These are phyloP conservation scores for Ranitomeya variabilis DNA, from an alignment of 2,113 vertebrate genomes.

Conservation along the genomic window DNA sequence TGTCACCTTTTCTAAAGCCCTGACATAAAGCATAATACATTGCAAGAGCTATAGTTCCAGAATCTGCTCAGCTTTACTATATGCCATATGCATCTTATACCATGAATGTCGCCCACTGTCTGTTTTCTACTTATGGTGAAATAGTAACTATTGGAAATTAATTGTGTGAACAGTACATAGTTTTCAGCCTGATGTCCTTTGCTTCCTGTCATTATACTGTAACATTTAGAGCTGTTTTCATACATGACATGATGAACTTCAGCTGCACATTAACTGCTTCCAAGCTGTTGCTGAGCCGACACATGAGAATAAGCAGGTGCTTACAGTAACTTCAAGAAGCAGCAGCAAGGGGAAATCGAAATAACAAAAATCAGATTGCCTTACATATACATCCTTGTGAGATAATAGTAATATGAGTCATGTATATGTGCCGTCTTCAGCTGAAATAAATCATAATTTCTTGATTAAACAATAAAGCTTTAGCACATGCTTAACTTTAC, in stretches of 20 bases:
- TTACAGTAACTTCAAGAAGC: conserved; percentile 11
- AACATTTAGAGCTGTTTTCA: neutral
- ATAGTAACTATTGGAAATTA: too few relatives aligned
- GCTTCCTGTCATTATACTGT: neutral
- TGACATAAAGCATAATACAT: too few relatives aligned
- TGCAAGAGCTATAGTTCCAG: too few relatives aligned
- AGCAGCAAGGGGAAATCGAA: neutral
- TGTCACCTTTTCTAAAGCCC: too few relatives aligned
- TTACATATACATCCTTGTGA: neutral
- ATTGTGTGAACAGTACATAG: neutral
- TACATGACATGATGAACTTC: conserved; percentile 1
- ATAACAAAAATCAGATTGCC: conserved; percentile 8
- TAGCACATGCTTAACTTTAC: neutral
- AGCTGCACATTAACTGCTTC: conserved; percentile 6
- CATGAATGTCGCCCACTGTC: neutral
- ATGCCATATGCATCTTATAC: neutral
- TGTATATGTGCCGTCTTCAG: neutral
- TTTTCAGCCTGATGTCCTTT: neutral
- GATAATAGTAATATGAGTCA: conserved; percentile 18
- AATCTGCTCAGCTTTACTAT: neutral
- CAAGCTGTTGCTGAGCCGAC: neutral
- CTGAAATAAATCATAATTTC: neutral
- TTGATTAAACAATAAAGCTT: neutral
- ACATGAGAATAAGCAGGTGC: conserved; percentile 34
- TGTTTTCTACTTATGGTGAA: too few relatives aligned